phyloP scores from a whole-genome alignment of 2,888 invertebrate species.

The Cheilosia urbana region DNA sequence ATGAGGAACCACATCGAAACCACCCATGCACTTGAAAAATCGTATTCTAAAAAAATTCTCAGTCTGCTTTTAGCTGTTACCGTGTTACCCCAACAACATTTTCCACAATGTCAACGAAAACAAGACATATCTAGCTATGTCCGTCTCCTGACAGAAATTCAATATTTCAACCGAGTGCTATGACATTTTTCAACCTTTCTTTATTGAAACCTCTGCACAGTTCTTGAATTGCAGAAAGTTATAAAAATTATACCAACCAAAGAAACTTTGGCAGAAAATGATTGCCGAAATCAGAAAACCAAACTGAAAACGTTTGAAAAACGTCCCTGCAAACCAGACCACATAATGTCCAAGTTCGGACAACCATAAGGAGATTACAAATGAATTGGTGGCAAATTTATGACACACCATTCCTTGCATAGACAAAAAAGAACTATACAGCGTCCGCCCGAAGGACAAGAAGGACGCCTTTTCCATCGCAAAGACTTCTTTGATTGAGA shows the following conservation, averaged over 20 bases:
- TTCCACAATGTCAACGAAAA: no score
- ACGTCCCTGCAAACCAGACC: constrained; percentile 6
- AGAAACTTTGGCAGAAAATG: neutral
- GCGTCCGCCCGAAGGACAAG: neutral
- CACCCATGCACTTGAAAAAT: no score
- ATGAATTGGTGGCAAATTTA: constrained; percentile 65
- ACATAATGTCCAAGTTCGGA: constrained; percentile 51
- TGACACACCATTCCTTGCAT: constrained; percentile 48
- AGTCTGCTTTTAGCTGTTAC: no score
- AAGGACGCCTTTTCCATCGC: constrained; percentile 3
- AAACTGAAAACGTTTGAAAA: neutral
- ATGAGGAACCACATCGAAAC: no score
- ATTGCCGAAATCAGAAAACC: neutral
- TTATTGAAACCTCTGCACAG: neutral
- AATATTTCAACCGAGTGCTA: no score
- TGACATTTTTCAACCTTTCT: no score
- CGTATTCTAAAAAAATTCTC: no score
- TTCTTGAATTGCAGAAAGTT: neutral
- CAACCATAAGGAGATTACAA: constrained; percentile 58
- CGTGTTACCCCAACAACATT: no score
- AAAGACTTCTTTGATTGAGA: constrained; percentile 34
- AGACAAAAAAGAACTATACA: neutral
- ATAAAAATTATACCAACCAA: neutral
- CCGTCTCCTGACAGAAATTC: no score
- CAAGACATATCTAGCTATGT: no score